Evolutionary conservation across 2,888 invertebrate genomes (phyloP).

Genomic region (Eupithecia centaureata): DNA sequence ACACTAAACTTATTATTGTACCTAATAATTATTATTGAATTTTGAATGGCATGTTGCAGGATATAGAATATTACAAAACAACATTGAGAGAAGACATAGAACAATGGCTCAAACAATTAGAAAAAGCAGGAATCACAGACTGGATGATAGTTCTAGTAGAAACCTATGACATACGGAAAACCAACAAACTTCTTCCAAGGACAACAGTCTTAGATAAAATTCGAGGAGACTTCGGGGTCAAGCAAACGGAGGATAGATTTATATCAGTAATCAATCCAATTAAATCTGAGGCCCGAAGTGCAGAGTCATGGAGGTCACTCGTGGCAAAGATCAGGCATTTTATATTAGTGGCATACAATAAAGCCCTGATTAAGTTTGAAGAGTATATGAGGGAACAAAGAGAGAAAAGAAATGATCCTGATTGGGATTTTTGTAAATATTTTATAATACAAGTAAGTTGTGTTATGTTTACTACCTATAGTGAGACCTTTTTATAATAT

Average conservation of each 20-base stretch:
- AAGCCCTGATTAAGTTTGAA: constrained; percentile 93
- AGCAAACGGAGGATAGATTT: constrained; percentile 92
- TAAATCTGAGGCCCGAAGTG: constrained; percentile 93
- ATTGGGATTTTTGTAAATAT: constrained; percentile 98
- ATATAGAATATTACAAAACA: constrained; percentile 95
- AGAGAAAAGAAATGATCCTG: constrained; percentile 94
- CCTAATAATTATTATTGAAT: background rate
- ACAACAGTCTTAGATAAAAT: constrained; percentile 98
- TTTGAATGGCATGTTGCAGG: constrained; percentile 83
- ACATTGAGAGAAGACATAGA: constrained; percentile 95
- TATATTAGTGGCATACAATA: constrained; percentile 93
- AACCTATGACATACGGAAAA: constrained; percentile 94
- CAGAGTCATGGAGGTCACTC: constrained; percentile 95
- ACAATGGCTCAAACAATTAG: constrained; percentile 92
- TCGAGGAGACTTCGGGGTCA: constrained; percentile 95
- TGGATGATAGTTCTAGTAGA: constrained; percentile 98
- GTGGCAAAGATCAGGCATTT: constrained; percentile 92
- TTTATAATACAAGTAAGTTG: constrained; percentile 92
- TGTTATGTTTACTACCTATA: no score
- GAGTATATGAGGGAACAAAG: constrained; percentile 95
- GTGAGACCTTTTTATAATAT: no score
- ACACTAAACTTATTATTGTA: background rate
- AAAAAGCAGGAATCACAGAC: constrained; percentile 90
- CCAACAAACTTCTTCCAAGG: constrained; percentile 94
- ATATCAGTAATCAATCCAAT: constrained; percentile 95